phyloP scores from a whole-genome alignment of 1,140 invertebrate species.

The Eurosta solidaginis region DNA sequence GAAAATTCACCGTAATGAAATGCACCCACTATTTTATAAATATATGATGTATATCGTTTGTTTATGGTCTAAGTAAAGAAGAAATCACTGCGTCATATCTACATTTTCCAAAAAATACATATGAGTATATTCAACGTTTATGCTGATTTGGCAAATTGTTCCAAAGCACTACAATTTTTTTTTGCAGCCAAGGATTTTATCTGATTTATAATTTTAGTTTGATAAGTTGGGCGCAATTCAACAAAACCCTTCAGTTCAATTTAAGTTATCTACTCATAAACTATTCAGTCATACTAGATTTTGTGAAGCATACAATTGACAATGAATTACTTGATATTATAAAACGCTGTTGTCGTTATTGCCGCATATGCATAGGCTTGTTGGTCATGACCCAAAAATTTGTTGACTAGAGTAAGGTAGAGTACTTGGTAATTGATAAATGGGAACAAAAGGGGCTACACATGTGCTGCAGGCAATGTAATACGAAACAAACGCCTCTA shows the following conservation, averaged over 20 bases:
- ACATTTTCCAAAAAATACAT: too few species aligned
- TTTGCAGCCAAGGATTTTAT: background rate
- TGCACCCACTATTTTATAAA: too few species aligned
- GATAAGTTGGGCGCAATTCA: background rate
- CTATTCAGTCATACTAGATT: background rate
- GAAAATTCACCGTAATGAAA: too few species aligned
- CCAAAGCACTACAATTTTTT: conserved; percentile 14
- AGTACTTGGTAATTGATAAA: too few species aligned
- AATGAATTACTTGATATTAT: background rate
- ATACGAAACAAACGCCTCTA: too few species aligned
- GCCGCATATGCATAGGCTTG: background rate
- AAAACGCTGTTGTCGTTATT: background rate
- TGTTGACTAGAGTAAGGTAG: background rate
- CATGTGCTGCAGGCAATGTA: too few species aligned
- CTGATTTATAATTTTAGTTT: background rate
- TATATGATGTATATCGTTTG: background rate
- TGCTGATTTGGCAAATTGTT: conserved; percentile 49
- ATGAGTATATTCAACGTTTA: conserved; percentile 38
- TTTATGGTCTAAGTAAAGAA: conserved; percentile 3
- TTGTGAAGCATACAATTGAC: background rate
- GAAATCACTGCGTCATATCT: conserved; percentile 41
- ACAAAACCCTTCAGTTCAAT: background rate
- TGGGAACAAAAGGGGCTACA: too few species aligned
- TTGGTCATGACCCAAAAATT: background rate
- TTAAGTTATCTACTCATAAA: too few species aligned